A percentile compares a stretch with the other conserved stretches of the same genome.
Evolutionary conservation across 2,888 invertebrate species (phyloP).

Genomic region (Drosophila anomelani): DNA sequence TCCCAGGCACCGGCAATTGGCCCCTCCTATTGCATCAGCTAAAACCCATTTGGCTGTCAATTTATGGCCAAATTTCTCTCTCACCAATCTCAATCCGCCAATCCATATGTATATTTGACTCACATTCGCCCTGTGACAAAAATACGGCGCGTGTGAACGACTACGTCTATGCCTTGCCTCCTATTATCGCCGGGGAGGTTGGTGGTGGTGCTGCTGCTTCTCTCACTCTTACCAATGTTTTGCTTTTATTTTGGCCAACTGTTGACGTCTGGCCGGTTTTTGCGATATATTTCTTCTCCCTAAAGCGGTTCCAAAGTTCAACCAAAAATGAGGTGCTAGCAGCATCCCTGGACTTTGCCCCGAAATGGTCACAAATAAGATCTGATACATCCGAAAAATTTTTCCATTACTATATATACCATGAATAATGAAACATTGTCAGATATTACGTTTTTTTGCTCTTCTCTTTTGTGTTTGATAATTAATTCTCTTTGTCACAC

Average conservation of each 20-base stretch:
- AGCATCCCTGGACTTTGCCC: constrained; percentile 41
- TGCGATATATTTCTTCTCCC: constrained; percentile 24
- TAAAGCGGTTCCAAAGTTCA: constrained; percentile 59
- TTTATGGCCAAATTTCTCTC: constrained; percentile 1
- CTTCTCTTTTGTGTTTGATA: not conserved
- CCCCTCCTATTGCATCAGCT: constrained; percentile 56
- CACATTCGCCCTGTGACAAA: constrained; percentile 63
- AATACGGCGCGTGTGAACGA: constrained; percentile 52
- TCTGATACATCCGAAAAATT: constrained; percentile 34
- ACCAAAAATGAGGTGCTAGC: constrained; percentile 3
- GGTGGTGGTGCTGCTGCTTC: not conserved
- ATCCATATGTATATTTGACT: constrained; percentile 61
- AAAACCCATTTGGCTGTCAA: constrained; percentile 7
- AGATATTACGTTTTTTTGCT: constrained; percentile 19
- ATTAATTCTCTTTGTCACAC: constrained; percentile 22
- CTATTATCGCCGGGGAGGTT: constrained; percentile 40
- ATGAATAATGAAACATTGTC: constrained; percentile 14
- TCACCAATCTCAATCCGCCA: constrained; percentile 1
- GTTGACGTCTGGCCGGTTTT: constrained; percentile 57
- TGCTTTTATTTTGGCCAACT: constrained; percentile 52
- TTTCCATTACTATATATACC: constrained; percentile 39
- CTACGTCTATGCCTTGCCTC: constrained; percentile 35
- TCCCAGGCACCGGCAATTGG: not conserved
- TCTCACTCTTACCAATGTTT: constrained; percentile 13
- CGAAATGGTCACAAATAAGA: constrained; percentile 18